Evolutionary conservation across 2,888 invertebrate genomes (phyloP), one percentile per base, ranked within the genome.

Genomic region (Nebria salina): DNA sequence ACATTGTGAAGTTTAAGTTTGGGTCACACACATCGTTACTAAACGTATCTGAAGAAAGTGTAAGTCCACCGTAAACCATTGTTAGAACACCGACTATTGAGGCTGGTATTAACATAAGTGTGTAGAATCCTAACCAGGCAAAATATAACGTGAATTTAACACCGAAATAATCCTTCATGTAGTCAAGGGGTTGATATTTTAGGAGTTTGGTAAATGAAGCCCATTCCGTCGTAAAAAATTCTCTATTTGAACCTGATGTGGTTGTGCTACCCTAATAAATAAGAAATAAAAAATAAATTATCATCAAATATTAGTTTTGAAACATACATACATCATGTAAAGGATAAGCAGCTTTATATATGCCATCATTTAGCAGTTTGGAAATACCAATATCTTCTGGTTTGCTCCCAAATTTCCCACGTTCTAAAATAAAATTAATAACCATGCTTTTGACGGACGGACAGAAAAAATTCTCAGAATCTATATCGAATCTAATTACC

Each of bases 61-160:
- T 91, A 0, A 89, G 83, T 68, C 91, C 87, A 83, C 92, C 93
- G 85, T 92, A 93, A 2, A 94, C 84, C 84, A 95, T 92, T 86
- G 93, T 93, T 34, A 94, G 83, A 15, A 94, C 85, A 13, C 95
- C 95, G 76, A 93, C 89, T 77, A 94, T 88, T 77, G 94, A 91
- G 1, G 94, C 93, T 11, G 94, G 94, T 84, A 96, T 94, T 80
- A 96, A 89, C 95, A 95, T 95, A 86, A 93, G 93, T 0, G 95
- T 96, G 87, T 96, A 96, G 89, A 95, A 96, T 54, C 96, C 96
- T 70, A 96, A 90, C 96, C 96, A 96, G n/a, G 95, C 93, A 89
- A 95, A 96, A 88, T 96, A 96, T 79, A 96, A 89, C 0, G 94
- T 95, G 84, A 95, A 92, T 89, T 93, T 94, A 1, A 94, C 92